phyloP scores from a whole-genome alignment of 2,797 vertebrate species.

The Ambastaia sidthimunki region DNA sequence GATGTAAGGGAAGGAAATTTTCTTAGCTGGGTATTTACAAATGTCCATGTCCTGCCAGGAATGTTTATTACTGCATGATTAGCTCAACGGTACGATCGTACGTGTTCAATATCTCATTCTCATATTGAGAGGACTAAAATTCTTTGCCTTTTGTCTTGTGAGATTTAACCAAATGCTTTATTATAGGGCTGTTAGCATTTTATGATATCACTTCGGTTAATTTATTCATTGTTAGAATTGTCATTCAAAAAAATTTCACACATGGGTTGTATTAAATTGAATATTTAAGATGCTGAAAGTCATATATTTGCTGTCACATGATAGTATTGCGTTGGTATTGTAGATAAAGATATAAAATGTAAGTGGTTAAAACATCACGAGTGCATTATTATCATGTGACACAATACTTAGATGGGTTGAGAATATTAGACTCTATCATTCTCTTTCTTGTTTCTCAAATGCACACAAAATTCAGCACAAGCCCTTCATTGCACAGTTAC shows the following conservation, averaged over 20 bases:
- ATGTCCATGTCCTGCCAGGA: constrained; percentile 71
- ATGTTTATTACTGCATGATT: constrained; percentile 41
- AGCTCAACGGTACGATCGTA: constrained; percentile 30
- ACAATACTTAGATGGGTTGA: constrained; percentile 3
- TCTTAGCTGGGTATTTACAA: constrained; percentile 70
- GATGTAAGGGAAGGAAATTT: constrained; percentile 66
- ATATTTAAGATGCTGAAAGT: not conserved
- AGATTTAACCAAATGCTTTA: constrained; percentile 48
- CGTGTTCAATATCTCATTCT: constrained; percentile 42
- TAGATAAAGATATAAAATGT: too few relatives aligned
- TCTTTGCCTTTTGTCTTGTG: constrained; percentile 32
- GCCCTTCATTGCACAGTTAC: not conserved
- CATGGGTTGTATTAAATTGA: not conserved
- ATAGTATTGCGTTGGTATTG: too few relatives aligned
- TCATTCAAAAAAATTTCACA: constrained; percentile 17
- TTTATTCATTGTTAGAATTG: constrained; percentile 22
- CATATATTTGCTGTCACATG: too few relatives aligned
- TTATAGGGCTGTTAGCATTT: constrained; percentile 47
- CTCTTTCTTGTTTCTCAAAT: not conserved
- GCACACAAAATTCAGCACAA: not conserved
- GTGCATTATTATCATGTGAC: not conserved
- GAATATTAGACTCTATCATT: not conserved
- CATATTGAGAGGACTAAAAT: constrained; percentile 41
- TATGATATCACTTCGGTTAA: constrained; percentile 12
- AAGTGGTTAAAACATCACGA: not conserved